These are phyloP conservation scores for Agrotis segetum DNA, from an alignment of 2,888 invertebrate genomes.

Conservation along the genomic window DNA sequence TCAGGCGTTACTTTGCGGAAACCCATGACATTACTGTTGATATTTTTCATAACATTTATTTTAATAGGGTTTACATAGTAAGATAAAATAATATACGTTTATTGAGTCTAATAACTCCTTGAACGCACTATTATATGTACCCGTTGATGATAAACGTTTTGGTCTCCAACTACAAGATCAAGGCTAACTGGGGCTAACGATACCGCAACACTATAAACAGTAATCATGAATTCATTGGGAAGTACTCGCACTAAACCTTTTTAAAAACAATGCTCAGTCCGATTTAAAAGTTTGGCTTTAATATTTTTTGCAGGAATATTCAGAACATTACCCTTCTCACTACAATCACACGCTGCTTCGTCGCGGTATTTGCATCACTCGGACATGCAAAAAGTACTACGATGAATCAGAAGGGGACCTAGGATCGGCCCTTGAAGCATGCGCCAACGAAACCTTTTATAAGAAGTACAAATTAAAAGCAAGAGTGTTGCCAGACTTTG, in stretches of 20 bases:
- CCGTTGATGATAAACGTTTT: background rate
- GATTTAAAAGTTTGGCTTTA: too few relatives aligned
- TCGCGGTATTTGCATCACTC: slow-evolving; percentile 80
- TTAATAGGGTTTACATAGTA: too few relatives aligned
- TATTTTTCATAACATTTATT: too few relatives aligned
- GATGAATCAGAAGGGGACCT: slow-evolving; percentile 57
- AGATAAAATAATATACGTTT: background rate
- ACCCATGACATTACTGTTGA: too few relatives aligned
- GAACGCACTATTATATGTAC: background rate
- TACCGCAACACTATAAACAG: background rate
- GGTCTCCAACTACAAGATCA: background rate
- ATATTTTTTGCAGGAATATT: slow-evolving; percentile 76
- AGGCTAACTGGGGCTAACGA: background rate
- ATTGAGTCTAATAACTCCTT: background rate
- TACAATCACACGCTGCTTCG: slow-evolving; percentile 82
- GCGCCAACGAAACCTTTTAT: slow-evolving; percentile 56
- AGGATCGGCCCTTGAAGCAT: slow-evolving; percentile 53
- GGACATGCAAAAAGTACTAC: slow-evolving; percentile 73
- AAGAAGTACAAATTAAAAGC: slow-evolving; percentile 49
- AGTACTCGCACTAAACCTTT: too few relatives aligned
- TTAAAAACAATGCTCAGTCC: too few relatives aligned
- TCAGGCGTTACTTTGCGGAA: too few relatives aligned
- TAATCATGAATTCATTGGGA: background rate
- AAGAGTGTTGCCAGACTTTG: slow-evolving; percentile 35
- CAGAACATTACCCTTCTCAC: slow-evolving; percentile 77